A percentile compares a stretch with the other conserved stretches of the same genome.
Conservation (phyloP, 2,888 invertebrate genomes). For the Ophion costatus region DNA sequence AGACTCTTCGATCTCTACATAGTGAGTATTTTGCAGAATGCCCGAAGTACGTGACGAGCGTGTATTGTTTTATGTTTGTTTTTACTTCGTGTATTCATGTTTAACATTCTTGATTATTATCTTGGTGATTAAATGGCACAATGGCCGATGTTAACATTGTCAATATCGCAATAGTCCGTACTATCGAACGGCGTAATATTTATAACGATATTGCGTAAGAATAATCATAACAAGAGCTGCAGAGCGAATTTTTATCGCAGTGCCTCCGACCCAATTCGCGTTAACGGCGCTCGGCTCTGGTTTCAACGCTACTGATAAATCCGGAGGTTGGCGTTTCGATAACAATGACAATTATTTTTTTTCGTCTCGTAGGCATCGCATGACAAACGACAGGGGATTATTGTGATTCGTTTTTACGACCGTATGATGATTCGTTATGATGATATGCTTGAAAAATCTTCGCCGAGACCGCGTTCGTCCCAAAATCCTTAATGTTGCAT, state of each 20-base stretch:
- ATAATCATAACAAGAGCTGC: constrained; percentile 44
- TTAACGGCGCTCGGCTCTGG: constrained; percentile 53
- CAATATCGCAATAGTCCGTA: not conserved
- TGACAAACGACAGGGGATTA: constrained; percentile 29
- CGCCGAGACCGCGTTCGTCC: constrained; percentile 36
- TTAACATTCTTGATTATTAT: constrained; percentile 42
- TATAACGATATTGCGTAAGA: constrained; percentile 3
- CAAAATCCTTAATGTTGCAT: not conserved
- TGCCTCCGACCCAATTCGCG: constrained; percentile 78
- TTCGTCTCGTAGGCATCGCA: constrained; percentile 9
- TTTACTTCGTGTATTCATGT: constrained; percentile 27
- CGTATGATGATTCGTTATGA: constrained; percentile 7
- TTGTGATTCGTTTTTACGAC: constrained; percentile 29
- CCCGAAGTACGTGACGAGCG: not conserved
- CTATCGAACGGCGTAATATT: not conserved
- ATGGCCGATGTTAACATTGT: constrained; percentile 18
- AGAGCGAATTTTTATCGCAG: constrained; percentile 68
- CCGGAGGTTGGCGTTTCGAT: not conserved
- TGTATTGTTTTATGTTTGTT: constrained; percentile 21
- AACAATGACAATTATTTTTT: constrained; percentile 26
- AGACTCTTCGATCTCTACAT: constrained; percentile 11
- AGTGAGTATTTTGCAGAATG: not conserved
- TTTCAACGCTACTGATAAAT: constrained; percentile 37
- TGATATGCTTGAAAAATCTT: constrained; percentile 7
- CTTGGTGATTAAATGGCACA: constrained; percentile 44